Evolutionary conservation across 2,888 invertebrate species (phyloP).

Genomic region (Hypselothyrea guttata): DNA sequence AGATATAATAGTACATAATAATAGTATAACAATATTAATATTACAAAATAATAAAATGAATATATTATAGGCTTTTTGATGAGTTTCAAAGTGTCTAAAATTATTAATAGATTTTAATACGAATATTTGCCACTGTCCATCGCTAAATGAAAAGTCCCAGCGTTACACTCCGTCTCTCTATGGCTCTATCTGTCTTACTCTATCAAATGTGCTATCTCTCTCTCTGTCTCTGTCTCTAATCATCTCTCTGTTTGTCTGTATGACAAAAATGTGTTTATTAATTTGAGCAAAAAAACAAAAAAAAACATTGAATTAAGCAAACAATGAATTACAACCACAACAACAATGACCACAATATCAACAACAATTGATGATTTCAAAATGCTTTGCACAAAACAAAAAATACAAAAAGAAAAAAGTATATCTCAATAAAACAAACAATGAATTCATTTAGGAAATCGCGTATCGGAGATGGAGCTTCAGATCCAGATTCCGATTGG

Average conservation of each 20-base stretch:
- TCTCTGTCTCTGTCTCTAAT: too few species aligned
- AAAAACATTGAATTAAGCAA: neutral
- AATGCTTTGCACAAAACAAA: constrained; percentile 23
- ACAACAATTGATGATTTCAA: constrained; percentile 8
- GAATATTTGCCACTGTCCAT: too few species aligned
- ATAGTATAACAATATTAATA: too few species aligned
- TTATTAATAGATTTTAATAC: too few species aligned
- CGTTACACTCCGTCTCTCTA: too few species aligned
- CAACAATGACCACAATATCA: constrained; percentile 6
- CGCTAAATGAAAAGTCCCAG: too few species aligned
- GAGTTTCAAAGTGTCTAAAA: too few species aligned
- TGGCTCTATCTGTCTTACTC: too few species aligned
- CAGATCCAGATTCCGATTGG: constrained; percentile 82
- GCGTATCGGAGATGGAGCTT: constrained; percentile 80
- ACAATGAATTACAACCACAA: constrained; percentile 10
- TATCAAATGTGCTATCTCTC: too few species aligned
- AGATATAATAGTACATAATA: too few species aligned
- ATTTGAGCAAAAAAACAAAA: neutral
- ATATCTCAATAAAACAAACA: constrained; percentile 24
- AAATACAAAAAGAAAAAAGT: constrained; percentile 23
- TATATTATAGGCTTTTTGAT: too few species aligned
- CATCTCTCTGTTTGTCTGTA: neutral
- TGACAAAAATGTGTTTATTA: constrained; percentile 3
- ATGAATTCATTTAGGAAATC: constrained; percentile 80
- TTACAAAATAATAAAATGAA: too few species aligned